These are phyloP conservation scores for Noctua janthina DNA, from an alignment of 2,888 invertebrate species.

Conservation along the genomic window DNA sequence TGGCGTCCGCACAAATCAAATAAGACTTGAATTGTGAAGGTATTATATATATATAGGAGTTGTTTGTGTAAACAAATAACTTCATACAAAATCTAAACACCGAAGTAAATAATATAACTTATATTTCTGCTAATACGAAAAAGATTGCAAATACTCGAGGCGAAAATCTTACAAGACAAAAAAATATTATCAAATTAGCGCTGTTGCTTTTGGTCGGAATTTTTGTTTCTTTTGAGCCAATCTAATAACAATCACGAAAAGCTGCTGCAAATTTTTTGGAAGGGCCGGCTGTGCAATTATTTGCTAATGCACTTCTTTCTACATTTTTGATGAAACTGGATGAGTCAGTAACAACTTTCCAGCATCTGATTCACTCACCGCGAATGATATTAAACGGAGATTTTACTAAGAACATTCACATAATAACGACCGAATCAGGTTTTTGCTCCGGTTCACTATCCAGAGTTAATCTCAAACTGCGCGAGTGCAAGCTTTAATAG, in stretches of 20 bases:
- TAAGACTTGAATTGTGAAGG: slow-evolving; percentile 33
- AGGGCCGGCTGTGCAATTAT: slow-evolving; percentile 29
- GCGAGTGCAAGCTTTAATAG: slow-evolving; percentile 63
- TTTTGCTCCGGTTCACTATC: slow-evolving; percentile 62
- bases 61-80: slow-evolving; percentile 30
- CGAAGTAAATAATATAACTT: slow-evolving; percentile 18
- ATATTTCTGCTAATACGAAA: slow-evolving; percentile 39
- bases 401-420: slow-evolving; percentile 35
- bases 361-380: slow-evolving; percentile 22
- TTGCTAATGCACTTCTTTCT: slow-evolving; percentile 63
- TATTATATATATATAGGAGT: slow-evolving; percentile 7
- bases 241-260: slow-evolving; percentile 56
- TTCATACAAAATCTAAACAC: slow-evolving; percentile 13
- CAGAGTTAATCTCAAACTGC: slow-evolving; percentile 58
- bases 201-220: not conserved
- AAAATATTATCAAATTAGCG: slow-evolving; percentile 49
- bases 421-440: slow-evolving; percentile 51
- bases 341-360: slow-evolving; percentile 54
- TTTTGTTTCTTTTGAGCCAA: slow-evolving; percentile 38
- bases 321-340: slow-evolving; percentile 19
- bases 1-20: slow-evolving; percentile 57
- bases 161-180: slow-evolving; percentile 33
- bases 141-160: slow-evolving; percentile 23
- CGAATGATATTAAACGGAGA: slow-evolving; percentile 34
- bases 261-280: slow-evolving; percentile 36